Base-by-base conservation (phyloP, 2,113 vertebrate species). In the Sinocyclocheilus grahami region DNA sequence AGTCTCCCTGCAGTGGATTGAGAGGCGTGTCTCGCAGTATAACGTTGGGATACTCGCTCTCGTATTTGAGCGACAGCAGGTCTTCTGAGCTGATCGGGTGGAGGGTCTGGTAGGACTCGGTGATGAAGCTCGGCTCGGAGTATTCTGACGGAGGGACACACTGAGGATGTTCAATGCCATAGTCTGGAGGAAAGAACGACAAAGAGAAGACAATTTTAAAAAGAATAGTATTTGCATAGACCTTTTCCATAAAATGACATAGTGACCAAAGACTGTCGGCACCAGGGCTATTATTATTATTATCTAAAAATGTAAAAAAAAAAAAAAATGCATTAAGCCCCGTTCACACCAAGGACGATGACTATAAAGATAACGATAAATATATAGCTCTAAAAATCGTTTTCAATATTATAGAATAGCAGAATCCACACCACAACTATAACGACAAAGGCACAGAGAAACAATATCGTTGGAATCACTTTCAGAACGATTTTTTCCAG, bases 41-140 rank as follows among this genome's bases (percentile, higher is more conserved):
- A 90, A 97, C 96, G 0, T 95, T 94, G 8, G 97, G 95, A 62
- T 97, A 99, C 14, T 99, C 98, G 2, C 92, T 97, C 95, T 99
- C 98, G 1, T 98, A 99, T 92, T 99, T 99, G 92, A 99, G 96
- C 75, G 97, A 97, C 87, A 99, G 96, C 87, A 99, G 95, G 90
- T 99, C 98, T 93, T 99, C 98, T 0, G 98, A 98, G 93, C 97
- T 99, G 96, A 99, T 99, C 87, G 97, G 97, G 88, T 99, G 98
- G 46, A 99, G 97, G 0, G 98, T 99, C 96, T 99, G 98, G 93
- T 99, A 99, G 84, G 98, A 98, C 93, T 99, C 98, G 0, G 98
- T 99, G 95, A 99, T 99, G 94, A 99, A 99, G 92, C 98, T 97
- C 27, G 98, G 97, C 93, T 99, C 98, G 0, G 97, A 97, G 94